A percentile compares a stretch with the other conserved stretches of the same genome.
Conservation (phyloP, 2,113 vertebrate genomes). For the Microcebus murinus region DNA sequence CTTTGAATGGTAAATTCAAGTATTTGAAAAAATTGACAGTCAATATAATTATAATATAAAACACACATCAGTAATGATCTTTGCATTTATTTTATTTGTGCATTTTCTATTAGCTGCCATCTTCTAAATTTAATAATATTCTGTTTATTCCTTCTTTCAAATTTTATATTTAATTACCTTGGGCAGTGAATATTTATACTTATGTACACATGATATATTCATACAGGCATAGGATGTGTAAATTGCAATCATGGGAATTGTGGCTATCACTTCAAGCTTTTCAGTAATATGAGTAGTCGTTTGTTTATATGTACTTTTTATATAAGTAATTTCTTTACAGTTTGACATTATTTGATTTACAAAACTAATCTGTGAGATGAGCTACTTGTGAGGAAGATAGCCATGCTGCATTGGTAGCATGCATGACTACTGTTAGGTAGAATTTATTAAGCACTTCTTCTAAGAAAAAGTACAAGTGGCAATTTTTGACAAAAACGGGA, state of each 20-base stretch:
- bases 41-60: background rate
- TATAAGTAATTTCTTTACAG: background rate
- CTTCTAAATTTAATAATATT: background rate
- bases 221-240: too few species aligned
- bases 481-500: too few species aligned
- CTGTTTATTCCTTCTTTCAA: background rate
- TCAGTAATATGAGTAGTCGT: background rate
- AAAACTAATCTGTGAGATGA: background rate
- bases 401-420: too few species aligned
- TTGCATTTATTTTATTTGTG: background rate
- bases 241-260: too few species aligned
- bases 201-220: too few species aligned
- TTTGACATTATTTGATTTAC: background rate
- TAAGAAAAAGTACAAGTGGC: too few species aligned
- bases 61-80: background rate
- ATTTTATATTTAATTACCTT: too few species aligned
- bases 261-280: too few species aligned
- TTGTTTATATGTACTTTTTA: background rate
- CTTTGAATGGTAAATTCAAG: background rate
- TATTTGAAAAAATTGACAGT: background rate
- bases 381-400: too few species aligned
- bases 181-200: too few species aligned
- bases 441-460: too few species aligned
- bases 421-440: too few species aligned
- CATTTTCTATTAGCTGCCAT: background rate